Evolutionary conservation across 2,888 invertebrate genomes (phyloP).

Genomic region (Portevinia maculata): DNA sequence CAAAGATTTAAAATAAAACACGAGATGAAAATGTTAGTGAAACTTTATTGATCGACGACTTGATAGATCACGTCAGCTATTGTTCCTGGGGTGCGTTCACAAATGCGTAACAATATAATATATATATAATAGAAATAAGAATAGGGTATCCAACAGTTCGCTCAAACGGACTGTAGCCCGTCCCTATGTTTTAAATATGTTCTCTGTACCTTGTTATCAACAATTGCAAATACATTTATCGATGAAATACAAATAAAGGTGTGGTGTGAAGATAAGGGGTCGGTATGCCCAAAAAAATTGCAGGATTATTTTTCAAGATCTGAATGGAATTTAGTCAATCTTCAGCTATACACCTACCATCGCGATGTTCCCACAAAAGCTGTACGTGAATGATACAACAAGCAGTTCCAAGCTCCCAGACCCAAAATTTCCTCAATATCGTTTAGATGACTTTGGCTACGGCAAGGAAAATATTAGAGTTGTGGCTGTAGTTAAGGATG

Average conservation of each 20-base stretch:
- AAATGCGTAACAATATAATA: too few species aligned
- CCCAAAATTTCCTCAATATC: slow-evolving; percentile 69
- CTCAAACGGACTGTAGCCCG: too few species aligned
- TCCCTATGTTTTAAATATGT: too few species aligned
- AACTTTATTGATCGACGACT: not conserved
- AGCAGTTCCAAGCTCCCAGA: slow-evolving; percentile 49
- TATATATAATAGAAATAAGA: too few species aligned
- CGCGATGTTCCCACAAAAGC: slow-evolving; percentile 57
- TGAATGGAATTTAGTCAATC: slow-evolving; percentile 19
- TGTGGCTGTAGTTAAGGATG: slow-evolving; percentile 73
- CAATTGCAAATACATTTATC: not conserved
- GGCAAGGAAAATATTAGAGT: slow-evolving; percentile 73
- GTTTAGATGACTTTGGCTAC: slow-evolving; percentile 74
- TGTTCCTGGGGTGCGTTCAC: too few species aligned
- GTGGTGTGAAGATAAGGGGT: too few species aligned
- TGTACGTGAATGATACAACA: slow-evolving; percentile 39
- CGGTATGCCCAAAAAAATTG: too few species aligned
- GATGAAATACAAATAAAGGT: too few species aligned
- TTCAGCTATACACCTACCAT: not conserved
- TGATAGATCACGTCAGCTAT: too few species aligned
- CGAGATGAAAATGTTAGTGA: not conserved
- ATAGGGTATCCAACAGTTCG: too few species aligned
- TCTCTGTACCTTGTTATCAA: too few species aligned
- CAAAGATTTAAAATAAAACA: not conserved
- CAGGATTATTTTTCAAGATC: too few species aligned